Evolutionary conservation across 2,797 vertebrate genomes (phyloP).

Genomic region (Neoniphon sammara): DNA sequence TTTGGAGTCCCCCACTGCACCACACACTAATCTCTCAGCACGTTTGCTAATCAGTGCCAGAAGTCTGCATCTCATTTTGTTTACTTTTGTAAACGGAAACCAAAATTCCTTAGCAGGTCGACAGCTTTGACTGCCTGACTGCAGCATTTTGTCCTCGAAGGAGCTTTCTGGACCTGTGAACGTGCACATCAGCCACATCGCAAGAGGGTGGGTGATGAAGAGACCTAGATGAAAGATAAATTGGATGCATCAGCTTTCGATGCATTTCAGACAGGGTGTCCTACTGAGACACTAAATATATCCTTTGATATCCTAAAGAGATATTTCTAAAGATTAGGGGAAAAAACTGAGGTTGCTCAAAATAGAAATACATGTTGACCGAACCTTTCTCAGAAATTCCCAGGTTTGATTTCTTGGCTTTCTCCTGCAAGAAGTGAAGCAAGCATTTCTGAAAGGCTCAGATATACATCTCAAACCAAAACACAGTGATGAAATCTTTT

Average conservation of each 20-base stretch:
- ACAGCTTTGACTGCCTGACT: neutral
- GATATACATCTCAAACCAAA: neutral
- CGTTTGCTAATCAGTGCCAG: conserved; percentile 35
- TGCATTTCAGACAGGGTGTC: neutral
- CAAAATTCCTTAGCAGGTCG: neutral
- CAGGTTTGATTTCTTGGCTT: conserved; percentile 11
- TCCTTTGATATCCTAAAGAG: too few species aligned
- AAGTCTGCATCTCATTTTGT: conserved; percentile 5
- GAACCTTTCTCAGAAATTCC: conserved; percentile 3
- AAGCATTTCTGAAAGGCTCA: neutral
- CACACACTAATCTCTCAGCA: conserved; percentile 6
- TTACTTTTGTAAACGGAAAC: neutral
- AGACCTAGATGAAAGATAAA: neutral
- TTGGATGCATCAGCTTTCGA: neutral
- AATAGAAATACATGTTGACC: neutral
- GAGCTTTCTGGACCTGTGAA: conserved; percentile 31
- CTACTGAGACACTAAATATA: too few species aligned
- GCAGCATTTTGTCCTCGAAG: conserved; percentile 25
- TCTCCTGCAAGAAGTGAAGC: neutral
- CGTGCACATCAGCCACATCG: neutral
- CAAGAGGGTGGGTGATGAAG: neutral
- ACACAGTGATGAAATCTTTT: neutral
- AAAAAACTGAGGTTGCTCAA: neutral
- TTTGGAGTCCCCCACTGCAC: conserved; percentile 13
- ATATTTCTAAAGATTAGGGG: neutral